A percentile compares a stretch with the other conserved stretches of the same genome.
Conservation (phyloP, 2,797 vertebrate species). For the Cyclura pinguis region DNA sequence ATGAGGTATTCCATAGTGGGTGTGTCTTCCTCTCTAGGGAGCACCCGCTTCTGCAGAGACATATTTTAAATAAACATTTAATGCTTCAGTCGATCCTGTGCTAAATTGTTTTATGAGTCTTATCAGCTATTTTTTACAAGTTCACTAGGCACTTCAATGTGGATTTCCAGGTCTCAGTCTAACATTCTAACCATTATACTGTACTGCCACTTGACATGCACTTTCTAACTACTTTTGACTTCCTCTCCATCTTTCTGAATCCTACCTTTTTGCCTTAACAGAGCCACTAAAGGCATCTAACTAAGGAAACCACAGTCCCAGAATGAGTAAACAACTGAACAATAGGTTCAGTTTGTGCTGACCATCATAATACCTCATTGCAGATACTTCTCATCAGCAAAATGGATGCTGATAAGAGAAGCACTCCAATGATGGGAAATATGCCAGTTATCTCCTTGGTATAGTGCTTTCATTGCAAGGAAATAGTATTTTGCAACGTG, state of each 20-base stretch:
- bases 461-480: not conserved
- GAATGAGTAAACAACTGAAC: not conserved
- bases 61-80: too few species aligned
- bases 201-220: not conserved
- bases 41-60: too few species aligned
- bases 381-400: not conserved
- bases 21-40: too few species aligned
- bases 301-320: not conserved
- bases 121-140: too few species aligned
- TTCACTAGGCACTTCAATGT: not conserved
- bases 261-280: not conserved
- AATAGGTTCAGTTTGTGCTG: not conserved
- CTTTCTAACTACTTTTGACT: not conserved
- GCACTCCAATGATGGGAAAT: not conserved
- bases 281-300: not conserved
- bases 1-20: too few species aligned
- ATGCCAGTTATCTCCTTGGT: too few species aligned
- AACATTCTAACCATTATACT: not conserved
- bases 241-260: not conserved
- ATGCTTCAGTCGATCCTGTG: too few species aligned
- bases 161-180: not conserved
- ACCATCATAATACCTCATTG: not conserved
- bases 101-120: too few species aligned
- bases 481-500: not conserved
- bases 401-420: not conserved